Percentiles rank a stretch among this genome's conserved stretches.
These are phyloP conservation scores for Stegastes partitus DNA, from an alignment of 2,113 vertebrate species.

Conservation along the genomic window DNA sequence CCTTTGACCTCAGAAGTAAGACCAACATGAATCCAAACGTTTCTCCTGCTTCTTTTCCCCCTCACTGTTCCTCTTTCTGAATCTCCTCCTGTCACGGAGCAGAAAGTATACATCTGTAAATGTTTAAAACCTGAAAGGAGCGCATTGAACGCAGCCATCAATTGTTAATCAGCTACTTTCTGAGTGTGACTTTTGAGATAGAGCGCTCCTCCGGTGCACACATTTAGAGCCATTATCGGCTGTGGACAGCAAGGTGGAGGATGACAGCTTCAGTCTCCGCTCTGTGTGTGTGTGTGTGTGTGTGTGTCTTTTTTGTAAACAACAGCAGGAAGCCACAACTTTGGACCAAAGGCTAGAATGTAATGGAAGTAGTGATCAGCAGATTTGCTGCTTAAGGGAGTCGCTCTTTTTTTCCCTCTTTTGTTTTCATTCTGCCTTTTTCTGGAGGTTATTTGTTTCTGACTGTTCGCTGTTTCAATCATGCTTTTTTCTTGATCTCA, in stretches of 20 bases:
- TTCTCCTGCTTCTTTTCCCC: not conserved
- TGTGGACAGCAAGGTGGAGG: conserved; percentile 33
- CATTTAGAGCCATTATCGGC: conserved; percentile 37
- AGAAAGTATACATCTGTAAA: conserved; percentile 34
- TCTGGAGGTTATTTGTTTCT: conserved; percentile 14
- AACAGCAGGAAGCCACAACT: conserved; percentile 53
- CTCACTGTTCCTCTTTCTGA: not conserved
- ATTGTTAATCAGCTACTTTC: conserved; percentile 41
- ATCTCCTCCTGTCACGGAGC: conserved; percentile 19
- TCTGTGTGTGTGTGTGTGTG: not conserved
- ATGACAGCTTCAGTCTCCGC: not conserved
- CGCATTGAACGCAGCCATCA: conserved; percentile 17
- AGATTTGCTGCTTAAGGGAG: conserved; percentile 36
- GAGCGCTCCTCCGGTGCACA: not conserved
- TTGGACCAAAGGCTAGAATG: conserved; percentile 64
- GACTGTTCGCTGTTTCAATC: not conserved
- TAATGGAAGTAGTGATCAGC: conserved; percentile 57
- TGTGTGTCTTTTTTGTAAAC: conserved; percentile 51
- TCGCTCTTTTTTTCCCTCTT: conserved; percentile 32
- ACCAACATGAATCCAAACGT: not conserved
- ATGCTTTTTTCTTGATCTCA: not conserved
- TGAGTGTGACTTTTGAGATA: conserved; percentile 43
- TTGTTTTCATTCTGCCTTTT: conserved; percentile 15
- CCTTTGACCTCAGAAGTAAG: not conserved
- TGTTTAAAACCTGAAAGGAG: conserved; percentile 54